phyloP scores from a whole-genome alignment of 2,113 vertebrate species.

The Austrofundulus limnaeus region DNA sequence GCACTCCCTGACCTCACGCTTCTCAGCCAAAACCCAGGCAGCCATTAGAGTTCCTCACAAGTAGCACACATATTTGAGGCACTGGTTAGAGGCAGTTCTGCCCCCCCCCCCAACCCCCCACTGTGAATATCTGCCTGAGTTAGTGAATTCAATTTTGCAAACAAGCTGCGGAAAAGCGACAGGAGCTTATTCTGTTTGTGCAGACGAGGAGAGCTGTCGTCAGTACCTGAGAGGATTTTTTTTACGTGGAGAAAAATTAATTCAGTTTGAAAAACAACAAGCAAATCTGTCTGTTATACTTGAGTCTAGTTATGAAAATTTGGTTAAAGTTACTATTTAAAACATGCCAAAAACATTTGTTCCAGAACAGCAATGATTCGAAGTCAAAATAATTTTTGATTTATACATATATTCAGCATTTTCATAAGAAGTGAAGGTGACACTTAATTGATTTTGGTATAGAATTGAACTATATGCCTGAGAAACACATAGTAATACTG shows the following conservation, averaged over 20 bases:
- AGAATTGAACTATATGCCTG: too few species aligned
- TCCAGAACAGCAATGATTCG: too few species aligned
- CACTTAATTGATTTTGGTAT: too few species aligned
- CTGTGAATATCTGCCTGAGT: neutral
- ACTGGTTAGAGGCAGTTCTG: neutral
- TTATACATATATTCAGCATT: too few species aligned
- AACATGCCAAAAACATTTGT: neutral
- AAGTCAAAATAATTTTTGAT: too few species aligned
- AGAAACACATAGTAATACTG: too few species aligned
- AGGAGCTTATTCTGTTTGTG: neutral
- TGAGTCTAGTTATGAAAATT: neutral
- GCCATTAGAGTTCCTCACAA: constrained; percentile 30
- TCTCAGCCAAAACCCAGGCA: constrained; percentile 1
- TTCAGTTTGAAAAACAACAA: constrained; percentile 2
- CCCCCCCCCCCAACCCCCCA: neutral
- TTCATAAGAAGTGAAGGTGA: too few species aligned
- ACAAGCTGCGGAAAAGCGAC: constrained; percentile 7
- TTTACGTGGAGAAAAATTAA: neutral
- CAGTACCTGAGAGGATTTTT: neutral
- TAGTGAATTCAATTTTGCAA: constrained; percentile 11
- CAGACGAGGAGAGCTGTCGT: neutral
- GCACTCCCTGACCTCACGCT: too few species aligned
- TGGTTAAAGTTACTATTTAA: neutral
- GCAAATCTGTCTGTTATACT: neutral
- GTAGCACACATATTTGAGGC: constrained; percentile 10